A percentile compares a stretch with the other conserved stretches of the same genome.
Conservation (phyloP, 2,113 vertebrate species). For the Microtus oregoni region DNA sequence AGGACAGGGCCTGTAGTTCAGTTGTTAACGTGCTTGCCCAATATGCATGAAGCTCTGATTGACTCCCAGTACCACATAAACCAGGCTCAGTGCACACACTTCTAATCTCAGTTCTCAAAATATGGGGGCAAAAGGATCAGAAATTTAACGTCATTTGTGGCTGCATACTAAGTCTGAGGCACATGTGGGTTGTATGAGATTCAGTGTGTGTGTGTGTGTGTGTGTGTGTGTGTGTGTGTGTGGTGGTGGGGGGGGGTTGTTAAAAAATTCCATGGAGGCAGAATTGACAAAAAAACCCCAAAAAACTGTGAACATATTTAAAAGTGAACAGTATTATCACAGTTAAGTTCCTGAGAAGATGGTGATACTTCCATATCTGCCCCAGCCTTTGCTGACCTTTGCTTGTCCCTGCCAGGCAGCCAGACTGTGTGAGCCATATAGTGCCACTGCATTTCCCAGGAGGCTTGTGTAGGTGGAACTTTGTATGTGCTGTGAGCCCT, state of each 20-base stretch:
- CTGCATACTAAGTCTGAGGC: neutral
- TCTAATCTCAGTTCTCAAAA: neutral
- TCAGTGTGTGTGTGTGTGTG: too few relatives aligned
- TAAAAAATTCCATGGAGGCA: neutral
- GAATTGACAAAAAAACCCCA: neutral
- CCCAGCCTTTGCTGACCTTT: neutral
- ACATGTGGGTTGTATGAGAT: neutral
- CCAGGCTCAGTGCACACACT: neutral
- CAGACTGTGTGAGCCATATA: neutral
- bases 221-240: too few relatives aligned
- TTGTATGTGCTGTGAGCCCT: neutral
- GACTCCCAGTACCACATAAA: neutral
- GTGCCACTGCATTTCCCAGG: neutral
- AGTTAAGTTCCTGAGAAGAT: neutral
- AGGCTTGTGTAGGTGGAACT: neutral
- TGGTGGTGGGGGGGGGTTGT: too few relatives aligned
- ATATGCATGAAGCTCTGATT: neutral
- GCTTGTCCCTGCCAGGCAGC: neutral
- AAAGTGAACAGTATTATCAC: neutral
- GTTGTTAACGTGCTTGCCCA: neutral
- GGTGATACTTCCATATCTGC: neutral
- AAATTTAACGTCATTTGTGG: neutral
- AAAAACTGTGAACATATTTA: neutral
- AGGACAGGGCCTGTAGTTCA: neutral
- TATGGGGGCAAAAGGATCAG: neutral